These are phyloP conservation scores for Aleadryas rufinucha DNA, from an alignment of 2,113 vertebrate genomes.

Conservation along the genomic window DNA sequence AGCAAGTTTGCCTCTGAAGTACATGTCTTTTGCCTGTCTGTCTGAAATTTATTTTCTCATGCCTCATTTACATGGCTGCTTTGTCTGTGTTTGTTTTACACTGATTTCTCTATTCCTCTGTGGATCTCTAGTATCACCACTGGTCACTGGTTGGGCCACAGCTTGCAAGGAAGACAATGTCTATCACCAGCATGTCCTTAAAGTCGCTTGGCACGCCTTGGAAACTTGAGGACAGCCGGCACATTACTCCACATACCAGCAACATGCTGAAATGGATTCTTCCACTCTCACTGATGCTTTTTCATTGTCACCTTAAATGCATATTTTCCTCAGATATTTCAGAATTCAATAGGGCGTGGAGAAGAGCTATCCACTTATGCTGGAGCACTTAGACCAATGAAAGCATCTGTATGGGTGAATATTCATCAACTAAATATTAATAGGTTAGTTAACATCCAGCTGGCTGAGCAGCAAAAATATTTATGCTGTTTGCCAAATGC, in stretches of 20 bases:
- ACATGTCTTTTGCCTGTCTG: neutral
- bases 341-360: neutral
- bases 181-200: neutral
- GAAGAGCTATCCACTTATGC: slow-evolving; percentile 24
- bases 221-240: neutral
- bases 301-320: neutral
- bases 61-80: neutral
- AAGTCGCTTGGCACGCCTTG: neutral
- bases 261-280: neutral
- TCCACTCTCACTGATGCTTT: neutral
- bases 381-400: slow-evolving; percentile 20
- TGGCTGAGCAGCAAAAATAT: slow-evolving; percentile 54
- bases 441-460: slow-evolving; percentile 47
- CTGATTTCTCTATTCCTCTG: neutral
- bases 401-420: slow-evolving; percentile 38
- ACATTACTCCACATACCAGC: neutral
- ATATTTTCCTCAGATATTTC: slow-evolving; percentile 1
- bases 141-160: neutral
- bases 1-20: neutral
- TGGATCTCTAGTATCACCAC: neutral
- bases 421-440: slow-evolving; percentile 57
- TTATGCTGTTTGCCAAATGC: neutral
- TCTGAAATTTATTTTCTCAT: neutral
- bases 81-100: neutral
- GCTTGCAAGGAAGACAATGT: neutral